Evolutionary conservation across 2,888 invertebrate genomes (phyloP), one percentile per base, ranked within the genome.

Genomic region (Entomobrya proxima): DNA sequence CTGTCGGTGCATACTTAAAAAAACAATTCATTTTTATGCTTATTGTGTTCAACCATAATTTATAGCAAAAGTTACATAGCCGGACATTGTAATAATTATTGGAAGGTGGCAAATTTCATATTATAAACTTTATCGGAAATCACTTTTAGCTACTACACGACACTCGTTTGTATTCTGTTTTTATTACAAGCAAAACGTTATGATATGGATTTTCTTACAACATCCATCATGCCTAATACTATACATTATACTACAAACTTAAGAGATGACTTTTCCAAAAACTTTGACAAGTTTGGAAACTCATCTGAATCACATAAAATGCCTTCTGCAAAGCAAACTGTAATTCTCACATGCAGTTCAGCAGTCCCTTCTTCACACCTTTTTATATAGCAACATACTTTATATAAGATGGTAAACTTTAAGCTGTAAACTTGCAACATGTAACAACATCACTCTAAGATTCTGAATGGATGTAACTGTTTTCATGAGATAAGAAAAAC

Each of bases 1-100:
- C 35, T 40, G 40, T 67, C 40, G 67, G 32, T 67, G 67, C 35
- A 21, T 37, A 40, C 18, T 40, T 67, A 67, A n/a, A 55, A 27
- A 13, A 13, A 55, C 1, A 27, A 13, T 7, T 18, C 11, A 47
- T 47, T 18, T 27, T 13, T 24, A 27, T 58, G 55, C 55, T 58
- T 58, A 24, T 58, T 58, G 55, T 58, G 55, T 58, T 58, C 55
- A 58, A 58, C 30, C 55, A 27, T 58, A 15, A 11, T n/a, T n/a
- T n/a, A n/a, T n/a, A n/a, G n/a, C n/a, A n/a, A n/a, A n/a, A n/a
- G n/a, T n/a, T n/a, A n/a, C n/a, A n/a, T n/a, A n/a, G n/a, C n/a
- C n/a, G n/a, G n/a, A n/a, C n/a, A n/a, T n/a, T n/a, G n/a, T n/a
- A n/a, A n/a, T n/a, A n/a, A n/a, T n/a, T n/a, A n/a, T n/a, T n/a